Conservation (phyloP, 2,113 vertebrate species). For the Chunga burmeisteri region DNA sequence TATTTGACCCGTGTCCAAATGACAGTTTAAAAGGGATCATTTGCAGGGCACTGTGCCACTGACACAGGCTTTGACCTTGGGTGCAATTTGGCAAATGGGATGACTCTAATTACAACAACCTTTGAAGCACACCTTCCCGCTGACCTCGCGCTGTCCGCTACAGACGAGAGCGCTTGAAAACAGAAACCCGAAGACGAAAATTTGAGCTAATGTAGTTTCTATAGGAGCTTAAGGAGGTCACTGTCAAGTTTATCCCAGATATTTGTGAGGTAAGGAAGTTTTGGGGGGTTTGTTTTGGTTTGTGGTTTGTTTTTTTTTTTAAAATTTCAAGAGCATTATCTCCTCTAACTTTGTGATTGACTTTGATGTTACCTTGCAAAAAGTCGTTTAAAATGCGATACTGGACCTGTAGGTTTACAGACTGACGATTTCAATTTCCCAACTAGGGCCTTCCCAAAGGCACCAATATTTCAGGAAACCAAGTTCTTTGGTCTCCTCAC, state of each 20-base stretch:
- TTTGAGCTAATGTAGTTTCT: accelerated
- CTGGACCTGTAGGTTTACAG: neutral
- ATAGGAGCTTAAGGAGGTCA: neutral
- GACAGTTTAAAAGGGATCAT: neutral
- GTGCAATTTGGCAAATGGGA: neutral
- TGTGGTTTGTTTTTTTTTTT: neutral
- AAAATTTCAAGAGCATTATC: neutral
- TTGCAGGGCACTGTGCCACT: neutral
- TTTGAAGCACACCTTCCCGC: accelerated
- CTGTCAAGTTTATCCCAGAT: neutral
- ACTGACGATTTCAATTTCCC: neutral
- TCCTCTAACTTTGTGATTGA: neutral
- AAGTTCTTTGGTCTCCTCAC: neutral
- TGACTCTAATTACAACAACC: neutral
- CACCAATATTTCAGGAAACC: neutral
- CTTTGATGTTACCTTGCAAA: neutral
- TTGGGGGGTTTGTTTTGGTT: neutral
- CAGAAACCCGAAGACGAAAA: neutral
- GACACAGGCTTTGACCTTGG: neutral
- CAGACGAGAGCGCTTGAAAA: neutral
- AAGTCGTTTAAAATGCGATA: neutral
- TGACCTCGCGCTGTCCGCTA: accelerated
- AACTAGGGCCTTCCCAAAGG: neutral
- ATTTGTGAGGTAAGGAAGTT: neutral
- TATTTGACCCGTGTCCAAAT: neutral